These are phyloP conservation scores for Diogma glabrata DNA, from an alignment of 2,888 invertebrate species.

Conservation along the genomic window DNA sequence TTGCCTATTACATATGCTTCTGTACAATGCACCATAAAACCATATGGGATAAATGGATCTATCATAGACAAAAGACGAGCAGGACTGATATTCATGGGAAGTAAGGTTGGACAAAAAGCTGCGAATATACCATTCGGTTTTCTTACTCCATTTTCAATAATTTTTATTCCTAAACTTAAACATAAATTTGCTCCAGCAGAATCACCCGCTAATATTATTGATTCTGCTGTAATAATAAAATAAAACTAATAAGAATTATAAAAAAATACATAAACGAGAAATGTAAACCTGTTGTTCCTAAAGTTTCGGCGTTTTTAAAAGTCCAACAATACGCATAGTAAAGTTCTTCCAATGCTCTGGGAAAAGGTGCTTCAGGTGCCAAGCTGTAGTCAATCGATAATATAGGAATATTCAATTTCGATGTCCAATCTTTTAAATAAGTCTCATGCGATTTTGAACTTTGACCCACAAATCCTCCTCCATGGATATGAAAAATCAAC, in stretches of 20 bases:
- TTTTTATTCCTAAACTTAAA: constrained; percentile 64
- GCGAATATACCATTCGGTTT: constrained; percentile 79
- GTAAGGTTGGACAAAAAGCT: constrained; percentile 79
- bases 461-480: constrained; percentile 96
- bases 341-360: constrained; percentile 87
- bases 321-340: constrained; percentile 94
- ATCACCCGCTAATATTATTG: constrained; percentile 70
- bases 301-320: constrained; percentile 59
- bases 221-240: too few relatives aligned
- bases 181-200: constrained; percentile 94
- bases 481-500: constrained; percentile 89
- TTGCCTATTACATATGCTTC: constrained; percentile 62
- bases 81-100: constrained; percentile 86
- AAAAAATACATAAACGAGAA: too few relatives aligned
- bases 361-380: constrained; percentile 91
- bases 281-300: constrained; percentile 69
- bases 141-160: constrained; percentile 63
- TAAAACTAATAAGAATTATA: too few relatives aligned
- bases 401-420: constrained; percentile 72
- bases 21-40: constrained; percentile 78
- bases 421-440: constrained; percentile 88
- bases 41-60: constrained; percentile 92
- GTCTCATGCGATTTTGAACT: constrained; percentile 92
- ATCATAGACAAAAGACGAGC: constrained; percentile 82
- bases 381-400: constrained; percentile 93